phyloP scores from a whole-genome alignment of 2,113 vertebrate species.

The Saccopteryx bilineata region DNA sequence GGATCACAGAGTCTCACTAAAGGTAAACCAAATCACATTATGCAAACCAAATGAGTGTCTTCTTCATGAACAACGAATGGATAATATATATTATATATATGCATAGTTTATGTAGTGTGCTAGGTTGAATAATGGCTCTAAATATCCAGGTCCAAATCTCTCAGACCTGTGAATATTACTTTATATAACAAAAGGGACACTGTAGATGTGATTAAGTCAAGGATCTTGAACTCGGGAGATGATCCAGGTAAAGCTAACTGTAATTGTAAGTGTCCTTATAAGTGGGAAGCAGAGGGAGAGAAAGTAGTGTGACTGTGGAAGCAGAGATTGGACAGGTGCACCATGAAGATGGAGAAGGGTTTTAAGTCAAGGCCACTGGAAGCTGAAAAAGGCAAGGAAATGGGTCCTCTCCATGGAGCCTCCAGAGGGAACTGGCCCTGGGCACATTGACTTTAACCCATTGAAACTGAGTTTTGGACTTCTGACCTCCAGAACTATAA shows the following conservation, averaged over 20 bases:
- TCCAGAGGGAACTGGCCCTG: background rate
- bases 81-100: background rate
- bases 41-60: background rate
- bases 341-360: background rate
- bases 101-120: background rate
- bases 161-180: background rate
- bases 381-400: background rate
- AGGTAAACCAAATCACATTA: background rate
- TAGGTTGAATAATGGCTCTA: background rate
- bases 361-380: background rate
- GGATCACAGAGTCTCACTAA: background rate
- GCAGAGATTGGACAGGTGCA: background rate
- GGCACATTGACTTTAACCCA: background rate
- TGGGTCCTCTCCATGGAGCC: background rate
- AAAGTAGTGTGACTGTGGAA: background rate
- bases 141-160: background rate
- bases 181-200: background rate
- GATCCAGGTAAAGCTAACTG: background rate
- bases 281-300: background rate
- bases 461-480: background rate
- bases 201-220: background rate
- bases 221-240: background rate
- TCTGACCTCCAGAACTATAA: background rate
- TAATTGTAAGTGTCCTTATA: background rate
- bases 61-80: background rate